Evolutionary conservation across 2,113 vertebrate genomes (phyloP).

Genomic region (Nyctibius bracteatus): DNA sequence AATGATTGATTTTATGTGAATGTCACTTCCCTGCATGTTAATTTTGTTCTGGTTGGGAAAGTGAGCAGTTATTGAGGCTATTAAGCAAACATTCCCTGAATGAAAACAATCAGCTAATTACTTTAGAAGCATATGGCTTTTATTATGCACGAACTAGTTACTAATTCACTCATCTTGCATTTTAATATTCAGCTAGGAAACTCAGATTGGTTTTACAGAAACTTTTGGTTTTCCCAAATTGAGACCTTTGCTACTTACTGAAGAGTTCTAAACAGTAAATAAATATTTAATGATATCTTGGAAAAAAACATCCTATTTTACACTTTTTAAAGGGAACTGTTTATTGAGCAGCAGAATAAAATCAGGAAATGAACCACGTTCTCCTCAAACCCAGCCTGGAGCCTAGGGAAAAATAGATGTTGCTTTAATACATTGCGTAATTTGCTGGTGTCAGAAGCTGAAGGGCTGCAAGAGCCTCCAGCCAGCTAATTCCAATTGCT

Average conservation of each 20-base stretch:
- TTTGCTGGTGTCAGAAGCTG: neutral
- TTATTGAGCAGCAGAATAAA: neutral
- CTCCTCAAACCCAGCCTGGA: neutral
- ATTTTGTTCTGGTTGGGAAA: neutral
- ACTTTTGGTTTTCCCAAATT: neutral
- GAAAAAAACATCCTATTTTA: neutral
- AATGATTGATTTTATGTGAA: neutral
- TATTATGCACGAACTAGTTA: neutral
- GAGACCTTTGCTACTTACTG: neutral
- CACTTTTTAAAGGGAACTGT: neutral
- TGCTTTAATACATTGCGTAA: neutral
- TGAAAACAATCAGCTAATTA: conserved; percentile 31
- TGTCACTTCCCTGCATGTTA: neutral
- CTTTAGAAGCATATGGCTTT: neutral
- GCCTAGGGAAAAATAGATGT: neutral
- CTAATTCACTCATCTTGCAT: neutral
- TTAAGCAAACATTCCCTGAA: neutral
- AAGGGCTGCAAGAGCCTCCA: neutral
- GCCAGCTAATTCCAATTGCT: neutral
- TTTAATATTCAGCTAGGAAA: neutral
- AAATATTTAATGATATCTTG: neutral
- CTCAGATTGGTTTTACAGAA: neutral
- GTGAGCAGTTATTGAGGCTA: neutral
- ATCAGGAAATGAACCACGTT: neutral
- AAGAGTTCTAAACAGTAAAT: neutral